These are phyloP conservation scores for Chanos chanos DNA, from an alignment of 2,797 vertebrate species.

Conservation along the genomic window DNA sequence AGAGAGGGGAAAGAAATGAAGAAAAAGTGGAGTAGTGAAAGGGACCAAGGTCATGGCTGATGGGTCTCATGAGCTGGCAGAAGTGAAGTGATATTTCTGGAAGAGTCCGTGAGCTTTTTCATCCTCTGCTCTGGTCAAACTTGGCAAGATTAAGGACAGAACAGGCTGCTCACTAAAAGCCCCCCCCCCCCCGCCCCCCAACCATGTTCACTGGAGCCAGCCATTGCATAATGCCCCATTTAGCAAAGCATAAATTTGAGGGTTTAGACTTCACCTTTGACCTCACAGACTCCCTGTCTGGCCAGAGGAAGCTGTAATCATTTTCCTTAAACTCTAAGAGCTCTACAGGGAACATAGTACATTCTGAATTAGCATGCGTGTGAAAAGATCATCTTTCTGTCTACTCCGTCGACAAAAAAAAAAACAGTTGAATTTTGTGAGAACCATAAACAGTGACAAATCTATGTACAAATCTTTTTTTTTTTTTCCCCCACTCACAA, in stretches of 20 bases:
- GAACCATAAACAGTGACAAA: too few relatives aligned
- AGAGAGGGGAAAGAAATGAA: slow-evolving; percentile 45
- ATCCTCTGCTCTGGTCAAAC: slow-evolving; percentile 60
- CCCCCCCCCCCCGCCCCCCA: too few relatives aligned
- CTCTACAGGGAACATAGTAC: slow-evolving; percentile 8
- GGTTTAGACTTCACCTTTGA: slow-evolving; percentile 65
- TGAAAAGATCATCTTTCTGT: too few relatives aligned
- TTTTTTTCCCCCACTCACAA: too few relatives aligned
- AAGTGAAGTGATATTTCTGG: slow-evolving; percentile 27
- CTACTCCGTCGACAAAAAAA: too few relatives aligned
- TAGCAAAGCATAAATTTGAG: slow-evolving; percentile 65
- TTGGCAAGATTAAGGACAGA: slow-evolving; percentile 69
- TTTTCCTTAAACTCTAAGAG: slow-evolving; percentile 1
- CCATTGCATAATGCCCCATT: slow-evolving; percentile 69
- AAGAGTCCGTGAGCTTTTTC: slow-evolving; percentile 59
- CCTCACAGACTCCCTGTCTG: slow-evolving; percentile 42
- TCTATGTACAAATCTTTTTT: too few relatives aligned
- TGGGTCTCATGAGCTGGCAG: slow-evolving; percentile 9
- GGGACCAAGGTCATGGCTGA: slow-evolving; percentile 10
- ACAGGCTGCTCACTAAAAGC: slow-evolving; percentile 72
- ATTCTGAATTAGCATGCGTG: too few relatives aligned
- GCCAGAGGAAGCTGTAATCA: background rate
- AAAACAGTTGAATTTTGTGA: too few relatives aligned
- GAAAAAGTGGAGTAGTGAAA: too few relatives aligned
- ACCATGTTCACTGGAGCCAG: slow-evolving; percentile 63